Evolutionary conservation across 2,888 invertebrate species (phyloP).

Genomic region (Trichogramma evanescens): DNA sequence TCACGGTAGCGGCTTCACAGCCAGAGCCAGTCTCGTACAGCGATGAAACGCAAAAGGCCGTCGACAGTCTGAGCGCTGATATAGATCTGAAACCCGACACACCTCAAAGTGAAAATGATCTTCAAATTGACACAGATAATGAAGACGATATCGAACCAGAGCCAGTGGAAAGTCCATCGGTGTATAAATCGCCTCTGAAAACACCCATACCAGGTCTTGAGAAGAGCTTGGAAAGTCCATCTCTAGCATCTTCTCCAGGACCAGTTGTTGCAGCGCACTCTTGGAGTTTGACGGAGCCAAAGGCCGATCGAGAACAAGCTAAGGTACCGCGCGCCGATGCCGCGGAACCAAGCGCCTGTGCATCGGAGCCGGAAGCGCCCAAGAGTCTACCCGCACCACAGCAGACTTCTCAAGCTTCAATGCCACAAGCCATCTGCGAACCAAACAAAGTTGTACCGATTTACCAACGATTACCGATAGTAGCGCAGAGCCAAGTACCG

Average conservation of each 20-base stretch:
- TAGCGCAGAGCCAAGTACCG: constrained; percentile 38
- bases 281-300: constrained; percentile 52
- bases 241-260: no score
- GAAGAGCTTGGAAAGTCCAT: constrained; percentile 16
- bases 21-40: constrained; percentile 53
- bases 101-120: constrained; percentile 74
- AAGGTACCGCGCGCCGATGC: constrained; percentile 31
- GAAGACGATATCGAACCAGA: constrained; percentile 55
- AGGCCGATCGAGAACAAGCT: constrained; percentile 42
- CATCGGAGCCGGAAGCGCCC: constrained; percentile 29
- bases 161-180: constrained; percentile 27
- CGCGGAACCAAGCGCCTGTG: constrained; percentile 27
- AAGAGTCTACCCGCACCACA: constrained; percentile 25
- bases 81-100: constrained; percentile 68
- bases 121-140: constrained; percentile 80
- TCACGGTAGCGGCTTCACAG: no score
- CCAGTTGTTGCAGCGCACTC: constrained; percentile 52
- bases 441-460: constrained; percentile 33
- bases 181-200: constrained; percentile 14
- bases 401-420: constrained; percentile 34
- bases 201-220: neutral
- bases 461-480: constrained; percentile 40
- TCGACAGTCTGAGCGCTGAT: constrained; percentile 66
- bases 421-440: constrained; percentile 33
- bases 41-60: constrained; percentile 78